Conservation (phyloP, 2,888 invertebrate species). For the Melinopterus prodromus region DNA sequence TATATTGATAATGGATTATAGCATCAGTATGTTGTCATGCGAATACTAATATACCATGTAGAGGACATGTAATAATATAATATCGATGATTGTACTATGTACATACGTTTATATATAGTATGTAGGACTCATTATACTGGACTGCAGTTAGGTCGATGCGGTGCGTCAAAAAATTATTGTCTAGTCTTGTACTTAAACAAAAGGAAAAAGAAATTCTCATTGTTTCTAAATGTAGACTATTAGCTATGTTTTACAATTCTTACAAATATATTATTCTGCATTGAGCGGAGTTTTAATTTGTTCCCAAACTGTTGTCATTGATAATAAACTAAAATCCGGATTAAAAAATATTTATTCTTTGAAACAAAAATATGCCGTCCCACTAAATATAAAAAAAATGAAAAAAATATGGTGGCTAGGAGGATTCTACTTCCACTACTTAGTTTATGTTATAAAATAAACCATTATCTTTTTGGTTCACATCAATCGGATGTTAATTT, state of each 20-base stretch:
- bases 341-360: too few relatives aligned
- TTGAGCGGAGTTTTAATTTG: constrained; percentile 29
- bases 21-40: background rate
- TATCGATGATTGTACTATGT: constrained; percentile 38
- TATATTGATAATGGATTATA: background rate
- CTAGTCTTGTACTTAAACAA: constrained; percentile 58
- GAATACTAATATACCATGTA: background rate
- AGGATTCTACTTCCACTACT: too few relatives aligned
- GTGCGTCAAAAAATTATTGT: constrained; percentile 53
- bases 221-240: constrained; percentile 50
- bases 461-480: too few relatives aligned
- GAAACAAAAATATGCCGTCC: too few relatives aligned
- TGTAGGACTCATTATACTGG: constrained; percentile 53
- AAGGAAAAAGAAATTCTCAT: constrained; percentile 46
- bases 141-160: constrained; percentile 55
- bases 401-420: too few relatives aligned
- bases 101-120: constrained; percentile 47
- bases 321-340: too few relatives aligned
- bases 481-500: too few relatives aligned
- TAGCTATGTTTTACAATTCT: constrained; percentile 50
- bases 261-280: constrained; percentile 50
- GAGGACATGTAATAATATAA: constrained; percentile 25
- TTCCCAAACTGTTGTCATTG: background rate
- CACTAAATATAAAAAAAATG: too few relatives aligned
- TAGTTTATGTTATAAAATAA: too few relatives aligned